Percentiles rank a stretch among this genome's conserved stretches.
Conservation (phyloP, 2,797 vertebrate species). For the Rhynchonycteris naso region DNA sequence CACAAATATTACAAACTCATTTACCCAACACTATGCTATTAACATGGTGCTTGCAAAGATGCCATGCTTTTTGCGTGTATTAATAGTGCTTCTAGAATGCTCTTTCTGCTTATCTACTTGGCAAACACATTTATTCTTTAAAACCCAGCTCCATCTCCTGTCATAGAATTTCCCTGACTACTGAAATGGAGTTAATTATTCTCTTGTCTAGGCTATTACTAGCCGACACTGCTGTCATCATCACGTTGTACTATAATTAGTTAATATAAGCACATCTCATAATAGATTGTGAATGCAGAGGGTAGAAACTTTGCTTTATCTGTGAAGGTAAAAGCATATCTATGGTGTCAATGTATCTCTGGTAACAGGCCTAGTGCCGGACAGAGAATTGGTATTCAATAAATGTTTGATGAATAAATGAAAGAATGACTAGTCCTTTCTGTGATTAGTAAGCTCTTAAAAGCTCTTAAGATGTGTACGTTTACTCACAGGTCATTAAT, state of each 20-base stretch:
- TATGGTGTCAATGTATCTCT: not conserved
- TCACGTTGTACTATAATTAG: not conserved
- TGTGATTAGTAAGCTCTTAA: conserved; percentile 57
- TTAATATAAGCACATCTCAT: not conserved
- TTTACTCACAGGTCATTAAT: conserved; percentile 53
- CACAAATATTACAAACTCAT: too few relatives aligned
- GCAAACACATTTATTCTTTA: not conserved
- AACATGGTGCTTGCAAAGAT: not conserved
- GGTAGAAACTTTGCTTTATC: not conserved
- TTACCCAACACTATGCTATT: not conserved
- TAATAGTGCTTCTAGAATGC: not conserved
- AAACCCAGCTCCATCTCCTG: not conserved
- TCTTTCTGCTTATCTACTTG: not conserved
- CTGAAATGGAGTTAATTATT: conserved; percentile 10
- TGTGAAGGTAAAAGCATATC: not conserved
- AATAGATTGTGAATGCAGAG: not conserved
- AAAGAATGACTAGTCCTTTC: conserved; percentile 35
- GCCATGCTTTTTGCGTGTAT: not conserved
- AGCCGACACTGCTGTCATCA: not conserved
- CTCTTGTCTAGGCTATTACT: not conserved
- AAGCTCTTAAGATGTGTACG: conserved; percentile 11
- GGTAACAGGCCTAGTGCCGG: not conserved
- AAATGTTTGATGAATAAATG: conserved; percentile 61
- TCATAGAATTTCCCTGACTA: not conserved
- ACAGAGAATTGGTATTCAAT: conserved; percentile 61